Evolutionary conservation across 2,797 vertebrate genomes (phyloP), one percentile per base, ranked within the genome.

Genomic region (Enteromius thamalakanensis): DNA sequence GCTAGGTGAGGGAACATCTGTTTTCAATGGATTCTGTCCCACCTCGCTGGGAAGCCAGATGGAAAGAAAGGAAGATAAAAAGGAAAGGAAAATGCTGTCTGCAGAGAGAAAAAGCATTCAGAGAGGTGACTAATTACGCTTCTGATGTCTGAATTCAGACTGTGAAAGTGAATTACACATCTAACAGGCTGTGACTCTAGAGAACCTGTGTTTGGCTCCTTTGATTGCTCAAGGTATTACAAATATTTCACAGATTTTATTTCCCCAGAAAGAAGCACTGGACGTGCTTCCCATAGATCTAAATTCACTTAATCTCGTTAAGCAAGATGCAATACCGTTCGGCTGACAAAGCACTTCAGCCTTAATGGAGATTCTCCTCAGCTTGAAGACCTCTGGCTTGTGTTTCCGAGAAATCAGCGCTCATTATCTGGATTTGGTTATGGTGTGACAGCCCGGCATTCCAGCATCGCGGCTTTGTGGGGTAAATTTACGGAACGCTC

Each of bases 91-190:
- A 84, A 47, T 23, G 37, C 49, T 10, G 55, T 76, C 64, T 60
- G 51, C n/a, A 12, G 65, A 78, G 72, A 78, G 65, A 70, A 58
- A 62, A 76, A 49, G 53, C 65, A 77, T 60, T 81, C 40, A 72
- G 82, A 47, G 67, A 82, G 60, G 84, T 85, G 80, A 82, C 84
- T 82, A 82, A 74, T 85, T 85, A 72, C 21, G 21, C 60, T 26
- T 71, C 68, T 85, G 60, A 81, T 81, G 80, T 85, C 79, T 76
- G 75, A 64, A 76, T 85, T 78, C 72, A 71, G 68, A 64, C 45
- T 53, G 76, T 58, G 55, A 85, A 82, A 82, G 67, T 74, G 76
- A 85, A 85, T 85, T 69, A 79, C 68, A 80, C 78, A 78, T 82
- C 68, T 82, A 82, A 77, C 80, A 53, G 77, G 17, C 37, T 60